Conservation (phyloP, 2,113 vertebrate genomes). For the Psilopsiagon aurifrons region DNA sequence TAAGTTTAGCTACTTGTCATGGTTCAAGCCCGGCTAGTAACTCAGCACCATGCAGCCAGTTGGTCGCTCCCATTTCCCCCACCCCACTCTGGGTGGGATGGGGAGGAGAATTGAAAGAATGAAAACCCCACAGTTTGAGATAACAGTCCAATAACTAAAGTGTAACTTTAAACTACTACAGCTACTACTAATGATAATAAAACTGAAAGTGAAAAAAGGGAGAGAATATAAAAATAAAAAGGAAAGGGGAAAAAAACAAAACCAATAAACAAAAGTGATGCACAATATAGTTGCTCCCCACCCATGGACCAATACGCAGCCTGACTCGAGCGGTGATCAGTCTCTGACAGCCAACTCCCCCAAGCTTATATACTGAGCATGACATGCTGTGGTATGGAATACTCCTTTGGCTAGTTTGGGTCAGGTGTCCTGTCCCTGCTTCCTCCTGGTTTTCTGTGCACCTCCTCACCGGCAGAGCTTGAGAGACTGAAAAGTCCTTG, state of each 20-base stretch:
- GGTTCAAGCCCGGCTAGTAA: background rate
- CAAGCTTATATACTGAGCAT: background rate
- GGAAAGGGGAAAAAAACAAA: background rate
- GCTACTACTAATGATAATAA: fast-evolving
- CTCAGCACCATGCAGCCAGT: background rate
- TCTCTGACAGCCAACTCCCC: background rate
- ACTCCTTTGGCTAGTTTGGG: background rate
- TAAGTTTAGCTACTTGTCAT: background rate
- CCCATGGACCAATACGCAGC: background rate
- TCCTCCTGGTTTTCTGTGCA: background rate
- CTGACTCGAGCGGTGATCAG: background rate
- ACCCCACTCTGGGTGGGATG: background rate
- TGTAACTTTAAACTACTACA: background rate
- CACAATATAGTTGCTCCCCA: background rate
- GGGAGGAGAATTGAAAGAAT: background rate
- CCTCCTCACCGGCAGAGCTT: background rate
- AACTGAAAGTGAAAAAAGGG: background rate
- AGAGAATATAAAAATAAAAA: background rate
- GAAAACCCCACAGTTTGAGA: background rate
- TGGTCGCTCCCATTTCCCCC: background rate
- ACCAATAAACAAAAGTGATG: background rate
- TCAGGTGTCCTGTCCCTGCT: background rate
- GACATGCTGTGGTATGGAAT: background rate
- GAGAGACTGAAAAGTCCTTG: background rate
- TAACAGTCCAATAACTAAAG: background rate